Evolutionary conservation across 37 sponge, comb jelly and placozoan genomes (phyloP).

Genomic region (Beroe forskalii): DNA sequence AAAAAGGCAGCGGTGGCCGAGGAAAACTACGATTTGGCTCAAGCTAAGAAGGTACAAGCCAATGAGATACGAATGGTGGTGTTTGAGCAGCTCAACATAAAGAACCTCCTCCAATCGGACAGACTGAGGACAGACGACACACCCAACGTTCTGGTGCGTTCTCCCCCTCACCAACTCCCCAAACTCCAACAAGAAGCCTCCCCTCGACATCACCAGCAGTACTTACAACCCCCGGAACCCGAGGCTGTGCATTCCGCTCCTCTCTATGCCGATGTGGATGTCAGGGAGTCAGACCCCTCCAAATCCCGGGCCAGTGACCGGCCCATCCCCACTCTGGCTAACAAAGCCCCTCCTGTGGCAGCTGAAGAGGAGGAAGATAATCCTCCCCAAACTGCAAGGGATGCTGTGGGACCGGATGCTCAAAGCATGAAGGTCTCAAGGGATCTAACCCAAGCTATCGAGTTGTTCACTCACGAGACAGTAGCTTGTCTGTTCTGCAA

Average conservation of each 20-base stretch:
- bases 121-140: constrained; percentile 1
- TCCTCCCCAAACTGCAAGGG: constrained; percentile 36
- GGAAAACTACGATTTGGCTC: constrained; percentile 84
- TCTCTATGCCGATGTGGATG: not conserved
- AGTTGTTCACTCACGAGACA: not conserved
- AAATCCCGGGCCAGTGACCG: constrained; percentile 63
- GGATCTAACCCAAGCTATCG: constrained; percentile 22
- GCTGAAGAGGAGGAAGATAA: constrained; percentile 56
- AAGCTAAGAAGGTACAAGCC: constrained; percentile 72
- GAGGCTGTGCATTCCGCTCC: not conserved
- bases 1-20: constrained; percentile 80
- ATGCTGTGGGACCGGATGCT: not conserved
- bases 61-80: constrained; percentile 18
- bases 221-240: constrained; percentile 1
- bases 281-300: not conserved
- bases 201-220: not conserved
- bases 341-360: not conserved
- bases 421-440: constrained; percentile 29
- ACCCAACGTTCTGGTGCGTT: constrained; percentile 13
- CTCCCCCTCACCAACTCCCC: constrained; percentile 35
- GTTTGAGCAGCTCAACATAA: constrained; percentile 24
- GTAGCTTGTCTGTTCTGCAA: constrained; percentile 65
- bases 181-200: not conserved
- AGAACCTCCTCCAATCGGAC: constrained; percentile 14
- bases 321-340: constrained; percentile 70